These are phyloP conservation scores for Gobio occitaniae DNA, from an alignment of 2,797 vertebrate species.

Conservation along the genomic window DNA sequence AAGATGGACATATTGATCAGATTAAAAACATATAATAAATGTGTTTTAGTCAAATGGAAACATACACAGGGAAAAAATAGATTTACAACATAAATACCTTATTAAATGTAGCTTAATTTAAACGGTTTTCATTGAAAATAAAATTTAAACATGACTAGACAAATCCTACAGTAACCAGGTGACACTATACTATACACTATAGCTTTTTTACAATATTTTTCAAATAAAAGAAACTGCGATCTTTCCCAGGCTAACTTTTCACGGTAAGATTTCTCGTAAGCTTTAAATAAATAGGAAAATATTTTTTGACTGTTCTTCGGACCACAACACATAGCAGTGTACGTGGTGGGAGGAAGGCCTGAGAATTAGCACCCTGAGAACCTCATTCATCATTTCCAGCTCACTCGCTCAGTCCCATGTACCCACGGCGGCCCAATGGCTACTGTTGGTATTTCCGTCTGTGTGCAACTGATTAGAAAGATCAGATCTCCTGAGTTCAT, in stretches of 20 bases:
- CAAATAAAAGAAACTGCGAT: neutral
- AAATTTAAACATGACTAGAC: neutral
- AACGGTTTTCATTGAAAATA: neutral
- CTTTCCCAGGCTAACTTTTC: neutral
- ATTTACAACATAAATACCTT: neutral
- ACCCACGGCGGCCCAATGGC: neutral
- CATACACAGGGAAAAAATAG: neutral
- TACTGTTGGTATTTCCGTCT: neutral
- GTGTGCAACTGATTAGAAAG: neutral
- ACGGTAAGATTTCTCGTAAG: neutral
- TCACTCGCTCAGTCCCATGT: neutral
- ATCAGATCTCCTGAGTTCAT: neutral
- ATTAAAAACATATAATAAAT: neutral
- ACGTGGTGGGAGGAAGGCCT: neutral
- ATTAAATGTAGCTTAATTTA: constrained; percentile 21
- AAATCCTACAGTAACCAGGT: neutral
- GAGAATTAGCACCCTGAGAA: constrained; percentile 19
- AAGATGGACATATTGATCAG: neutral
- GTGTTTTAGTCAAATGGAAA: neutral
- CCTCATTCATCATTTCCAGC: neutral
- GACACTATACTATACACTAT: neutral
- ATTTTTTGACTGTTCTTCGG: neutral
- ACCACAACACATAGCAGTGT: neutral
- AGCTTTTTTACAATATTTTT: neutral
- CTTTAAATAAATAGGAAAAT: constrained; percentile 9